These are phyloP conservation scores for Gonatopus flavifemur DNA, from an alignment of 1,140 invertebrate genomes.

Conservation along the genomic window DNA sequence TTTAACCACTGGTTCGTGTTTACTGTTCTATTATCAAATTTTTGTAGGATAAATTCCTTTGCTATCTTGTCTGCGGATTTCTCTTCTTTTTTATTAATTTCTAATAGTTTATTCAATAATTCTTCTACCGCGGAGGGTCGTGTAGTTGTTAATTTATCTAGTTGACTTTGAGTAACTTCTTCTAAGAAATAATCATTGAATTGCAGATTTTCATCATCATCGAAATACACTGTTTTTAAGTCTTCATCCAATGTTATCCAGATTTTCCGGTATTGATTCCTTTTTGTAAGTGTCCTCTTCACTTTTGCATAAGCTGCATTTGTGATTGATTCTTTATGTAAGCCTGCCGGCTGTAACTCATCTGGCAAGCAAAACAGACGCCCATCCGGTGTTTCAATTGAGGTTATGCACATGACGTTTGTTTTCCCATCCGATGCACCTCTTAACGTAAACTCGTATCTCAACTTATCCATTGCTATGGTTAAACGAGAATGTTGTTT, in stretches of 20 bases:
- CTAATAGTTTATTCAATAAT: not conserved
- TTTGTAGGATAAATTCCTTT: not conserved
- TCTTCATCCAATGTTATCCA: slow-evolving; percentile 30
- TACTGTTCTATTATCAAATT: not conserved
- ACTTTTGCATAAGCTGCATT: slow-evolving; percentile 36
- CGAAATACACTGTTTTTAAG: slow-evolving; percentile 4
- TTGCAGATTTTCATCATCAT: slow-evolving; percentile 25
- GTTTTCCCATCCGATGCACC: slow-evolving; percentile 35
- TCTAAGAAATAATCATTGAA: slow-evolving; percentile 33
- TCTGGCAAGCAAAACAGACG: slow-evolving; percentile 26
- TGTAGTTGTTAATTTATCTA: too few species aligned
- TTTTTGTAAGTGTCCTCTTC: slow-evolving; percentile 35
- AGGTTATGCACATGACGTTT: slow-evolving; percentile 38
- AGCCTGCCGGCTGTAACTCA: slow-evolving; percentile 26
- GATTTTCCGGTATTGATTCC: slow-evolving; percentile 39
- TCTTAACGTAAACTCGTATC: slow-evolving; percentile 37
- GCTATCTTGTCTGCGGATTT: not conserved
- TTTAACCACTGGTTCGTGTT: slow-evolving; percentile 11
- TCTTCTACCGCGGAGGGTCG: not conserved
- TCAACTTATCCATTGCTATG: slow-evolving; percentile 35
- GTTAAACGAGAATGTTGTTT: slow-evolving; percentile 20
- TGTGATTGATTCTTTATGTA: slow-evolving; percentile 11
- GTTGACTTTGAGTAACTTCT: slow-evolving; percentile 14
- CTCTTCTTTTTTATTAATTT: not conserved
- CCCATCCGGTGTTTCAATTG: slow-evolving; percentile 32